A percentile compares a stretch with the other conserved stretches of the same genome.
phyloP scores from a whole-genome alignment of 2,888 invertebrate genomes.

The Stegophylla sp. region DNA sequence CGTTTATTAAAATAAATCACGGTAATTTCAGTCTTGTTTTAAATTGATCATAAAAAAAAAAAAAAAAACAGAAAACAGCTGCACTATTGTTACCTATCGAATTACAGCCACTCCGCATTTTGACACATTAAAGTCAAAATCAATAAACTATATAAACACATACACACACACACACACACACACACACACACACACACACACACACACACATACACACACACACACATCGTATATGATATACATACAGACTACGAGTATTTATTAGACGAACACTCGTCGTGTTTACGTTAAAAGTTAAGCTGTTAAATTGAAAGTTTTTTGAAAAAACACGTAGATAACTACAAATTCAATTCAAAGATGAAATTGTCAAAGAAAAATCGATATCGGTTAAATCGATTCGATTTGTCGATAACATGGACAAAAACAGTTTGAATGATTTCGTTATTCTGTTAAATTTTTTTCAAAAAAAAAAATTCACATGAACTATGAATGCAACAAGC shows the following conservation, averaged over 20 bases:
- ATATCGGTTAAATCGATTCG: too few relatives aligned
- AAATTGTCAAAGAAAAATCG: too few relatives aligned
- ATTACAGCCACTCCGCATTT: constrained; percentile 7
- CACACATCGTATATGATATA: not conserved
- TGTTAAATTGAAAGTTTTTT: too few relatives aligned
- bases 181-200: not conserved
- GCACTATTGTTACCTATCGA: constrained; percentile 32
- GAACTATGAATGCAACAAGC: too few relatives aligned
- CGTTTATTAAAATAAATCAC: constrained; percentile 10
- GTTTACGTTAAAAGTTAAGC: too few relatives aligned
- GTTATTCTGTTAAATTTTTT: too few relatives aligned
- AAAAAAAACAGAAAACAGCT: too few relatives aligned
- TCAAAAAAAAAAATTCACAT: too few relatives aligned
- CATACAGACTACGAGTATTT: not conserved
- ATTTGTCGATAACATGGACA: too few relatives aligned
- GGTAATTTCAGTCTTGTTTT: constrained; percentile 11
- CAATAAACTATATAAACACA: constrained; percentile 1
- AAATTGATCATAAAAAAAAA: constrained; percentile 28
- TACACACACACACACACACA: not conserved
- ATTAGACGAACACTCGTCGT: not conserved
- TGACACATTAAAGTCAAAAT: constrained; percentile 9
- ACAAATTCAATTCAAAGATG: too few relatives aligned
- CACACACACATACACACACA: not conserved
- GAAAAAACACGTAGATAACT: too few relatives aligned
- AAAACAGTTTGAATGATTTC: too few relatives aligned